A percentile compares a stretch with the other conserved stretches of the same genome.
These are phyloP conservation scores for Oasisia sp. DNA, from an alignment of 2,888 invertebrate species.

Conservation along the genomic window DNA sequence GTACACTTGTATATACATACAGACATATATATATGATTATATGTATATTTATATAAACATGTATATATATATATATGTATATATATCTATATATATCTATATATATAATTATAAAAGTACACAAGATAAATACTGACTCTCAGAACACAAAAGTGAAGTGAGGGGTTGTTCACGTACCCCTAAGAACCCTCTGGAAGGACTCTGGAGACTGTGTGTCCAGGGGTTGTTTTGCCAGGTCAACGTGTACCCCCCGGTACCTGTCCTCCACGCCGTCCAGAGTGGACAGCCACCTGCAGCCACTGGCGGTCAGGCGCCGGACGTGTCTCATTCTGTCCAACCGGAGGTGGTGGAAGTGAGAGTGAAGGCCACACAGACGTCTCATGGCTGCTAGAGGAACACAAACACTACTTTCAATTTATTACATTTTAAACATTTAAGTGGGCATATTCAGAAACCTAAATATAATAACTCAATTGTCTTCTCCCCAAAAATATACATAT, in stretches of 20 bases:
- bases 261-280: not conserved
- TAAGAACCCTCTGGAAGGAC: not conserved
- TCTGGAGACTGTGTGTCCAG: not conserved
- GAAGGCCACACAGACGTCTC: not conserved
- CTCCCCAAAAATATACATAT: no score
- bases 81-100: no score
- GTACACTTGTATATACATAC: no score
- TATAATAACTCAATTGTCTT: no score
- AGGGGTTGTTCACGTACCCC: not conserved
- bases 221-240: not conserved
- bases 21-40: no score
- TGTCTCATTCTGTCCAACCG: not conserved
- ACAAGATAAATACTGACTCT: not conserved
- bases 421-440: no score
- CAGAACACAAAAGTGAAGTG: not conserved
- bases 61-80: no score
- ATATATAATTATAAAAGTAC: not conserved
- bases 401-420: no score
- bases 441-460: no score
- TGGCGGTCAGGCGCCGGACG: not conserved
- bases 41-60: no score
- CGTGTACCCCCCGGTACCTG: slow-evolving; percentile 1
- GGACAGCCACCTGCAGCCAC: not conserved
- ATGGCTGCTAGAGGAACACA: not conserved
- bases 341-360: not conserved